Evolutionary conservation across 2,888 invertebrate genomes (phyloP), one percentile per base, ranked within the genome.

Genomic region (Rhaphigaster nebulosa): DNA sequence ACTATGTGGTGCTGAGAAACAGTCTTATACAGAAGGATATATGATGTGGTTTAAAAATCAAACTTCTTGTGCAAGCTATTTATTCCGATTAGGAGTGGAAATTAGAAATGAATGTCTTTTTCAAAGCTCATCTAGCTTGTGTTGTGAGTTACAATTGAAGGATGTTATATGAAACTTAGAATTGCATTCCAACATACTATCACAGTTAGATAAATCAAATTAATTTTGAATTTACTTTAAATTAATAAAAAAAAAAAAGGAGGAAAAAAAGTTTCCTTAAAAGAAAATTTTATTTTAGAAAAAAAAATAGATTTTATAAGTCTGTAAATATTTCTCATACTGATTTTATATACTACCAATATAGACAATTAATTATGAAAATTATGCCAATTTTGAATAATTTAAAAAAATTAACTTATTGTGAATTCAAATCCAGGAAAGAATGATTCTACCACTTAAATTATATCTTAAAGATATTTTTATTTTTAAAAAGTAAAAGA

Each of bases 1-100:
- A 90, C 90, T 5, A 87, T 90, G 90, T 90, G 90, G 90, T 90
- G 87, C 90, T 90, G 34, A 90, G 80, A 38, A 50, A 29, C 23
- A 84, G 1, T n/a, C 50, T 84, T 45, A n/a, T 20, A n/a, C 10
- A 6, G 65, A 65, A 65, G 15, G 41, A 84, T 13, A n/a, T n/a
- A 45, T 8, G n/a, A 45, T 84, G 45, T 84, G n/a, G 45, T 45
- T 45, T 38, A 20, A 50, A 45, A 84, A 84, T 15, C 13, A 26
- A 45, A 84, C 45, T 84, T n/a, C 41, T 45, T 84, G 18, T 50
- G n/a, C n/a, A 80, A 23, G 26, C 26, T 80, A 26, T 34, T 12
- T 38, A 13, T 41, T 18, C 20, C 23, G 38, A 20, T 20, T 4
- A 23, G 4, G 13, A 45, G 26, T 41, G 84, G 45, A 84, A 84